These are phyloP conservation scores for Zophobas atratus DNA, from an alignment of 1,140 invertebrate species.

Conservation along the genomic window DNA sequence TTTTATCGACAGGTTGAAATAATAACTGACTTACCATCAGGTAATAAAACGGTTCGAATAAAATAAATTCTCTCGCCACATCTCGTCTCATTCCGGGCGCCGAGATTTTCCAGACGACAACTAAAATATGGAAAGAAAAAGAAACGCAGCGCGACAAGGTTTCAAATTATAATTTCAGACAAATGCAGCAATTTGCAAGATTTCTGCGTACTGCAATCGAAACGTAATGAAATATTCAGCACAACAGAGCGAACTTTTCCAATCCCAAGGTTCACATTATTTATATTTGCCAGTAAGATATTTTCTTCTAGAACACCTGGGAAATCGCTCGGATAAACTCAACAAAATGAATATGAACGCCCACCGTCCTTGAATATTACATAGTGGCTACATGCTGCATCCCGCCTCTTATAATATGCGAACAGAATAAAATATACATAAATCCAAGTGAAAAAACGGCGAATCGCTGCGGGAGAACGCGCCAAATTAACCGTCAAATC, in stretches of 20 bases:
- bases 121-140: not conserved
- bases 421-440: conserved; percentile 21
- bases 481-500: not conserved
- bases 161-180: conserved; percentile 22
- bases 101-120: too few species aligned
- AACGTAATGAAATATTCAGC: conserved; percentile 49
- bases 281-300: conserved; percentile 49
- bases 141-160: not conserved
- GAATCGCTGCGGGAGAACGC: not conserved
- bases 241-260: conserved; percentile 42
- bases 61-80: not conserved
- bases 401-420: conserved; percentile 19
- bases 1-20: conserved; percentile 14
- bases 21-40: conserved; percentile 7
- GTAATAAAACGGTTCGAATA: not conserved
- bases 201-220: conserved; percentile 41
- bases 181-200: conserved; percentile 46
- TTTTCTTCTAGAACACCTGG: conserved; percentile 49
- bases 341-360: conserved; percentile 51
- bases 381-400: conserved; percentile 29
- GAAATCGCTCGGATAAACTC: conserved; percentile 51
- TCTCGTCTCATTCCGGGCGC: too few species aligned
- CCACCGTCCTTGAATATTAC: conserved; percentile 42
- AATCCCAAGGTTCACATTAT: conserved; percentile 48
- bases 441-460: not conserved